Percentiles rank a stretch among this genome's conserved stretches.
These are phyloP conservation scores for Poecilia velifera DNA, from an alignment of 2,797 vertebrate genomes.

Conservation along the genomic window DNA sequence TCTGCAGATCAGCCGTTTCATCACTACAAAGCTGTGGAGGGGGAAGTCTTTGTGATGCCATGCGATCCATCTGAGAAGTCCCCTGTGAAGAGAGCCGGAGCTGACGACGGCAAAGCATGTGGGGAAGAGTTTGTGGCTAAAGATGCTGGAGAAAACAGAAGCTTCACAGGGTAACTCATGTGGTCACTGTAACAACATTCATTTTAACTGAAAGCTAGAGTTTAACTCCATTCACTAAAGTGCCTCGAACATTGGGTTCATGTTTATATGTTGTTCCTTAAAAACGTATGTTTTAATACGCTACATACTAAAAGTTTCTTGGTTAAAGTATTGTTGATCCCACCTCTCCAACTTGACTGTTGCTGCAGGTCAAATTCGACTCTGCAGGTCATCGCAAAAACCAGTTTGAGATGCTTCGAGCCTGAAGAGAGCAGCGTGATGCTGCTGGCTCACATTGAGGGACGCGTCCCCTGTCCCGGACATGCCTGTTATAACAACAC, in stretches of 20 bases:
- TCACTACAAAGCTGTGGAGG: conserved; percentile 63
- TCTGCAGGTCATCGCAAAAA: conserved; percentile 62
- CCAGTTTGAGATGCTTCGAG: conserved; percentile 34
- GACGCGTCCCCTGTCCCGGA: conserved; percentile 47
- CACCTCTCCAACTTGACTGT: background rate
- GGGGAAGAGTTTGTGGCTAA: conserved; percentile 22
- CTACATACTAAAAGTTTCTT: background rate
- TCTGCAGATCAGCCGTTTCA: conserved; percentile 21
- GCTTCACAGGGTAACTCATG: conserved; percentile 48
- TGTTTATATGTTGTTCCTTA: background rate
- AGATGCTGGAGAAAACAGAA: conserved; percentile 67
- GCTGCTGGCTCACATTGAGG: background rate
- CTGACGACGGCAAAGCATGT: conserved; percentile 13
- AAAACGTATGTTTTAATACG: background rate
- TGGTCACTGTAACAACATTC: background rate
- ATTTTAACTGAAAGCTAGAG: background rate
- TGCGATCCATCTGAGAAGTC: conserved; percentile 18
- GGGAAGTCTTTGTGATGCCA: conserved; percentile 64
- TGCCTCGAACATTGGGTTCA: background rate
- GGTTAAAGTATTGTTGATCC: background rate
- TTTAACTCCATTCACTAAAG: background rate
- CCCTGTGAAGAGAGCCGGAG: conserved; percentile 21
- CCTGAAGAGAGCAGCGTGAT: conserved; percentile 10
- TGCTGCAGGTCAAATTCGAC: conserved; percentile 29
- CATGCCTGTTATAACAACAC: conserved; percentile 42